Conservation (phyloP, 2,797 vertebrate species). For the Mormyrus proboscirostris region DNA sequence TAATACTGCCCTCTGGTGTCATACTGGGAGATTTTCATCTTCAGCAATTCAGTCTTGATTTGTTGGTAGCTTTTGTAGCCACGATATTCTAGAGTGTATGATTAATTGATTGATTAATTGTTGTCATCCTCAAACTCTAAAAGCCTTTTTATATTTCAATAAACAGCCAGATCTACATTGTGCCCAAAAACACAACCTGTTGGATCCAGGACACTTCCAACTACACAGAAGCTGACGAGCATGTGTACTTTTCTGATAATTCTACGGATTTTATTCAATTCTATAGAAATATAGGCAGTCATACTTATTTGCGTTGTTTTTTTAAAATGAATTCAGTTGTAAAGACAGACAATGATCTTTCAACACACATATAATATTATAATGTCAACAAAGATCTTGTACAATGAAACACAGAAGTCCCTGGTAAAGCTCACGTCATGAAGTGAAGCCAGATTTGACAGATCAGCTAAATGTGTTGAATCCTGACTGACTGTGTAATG, state of each 20-base stretch:
- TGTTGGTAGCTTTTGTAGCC: not conserved
- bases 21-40: not conserved
- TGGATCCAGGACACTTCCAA: not conserved
- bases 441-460: not conserved
- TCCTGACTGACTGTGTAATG: conserved; percentile 51
- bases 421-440: no score
- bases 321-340: not conserved
- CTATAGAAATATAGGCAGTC: not conserved
- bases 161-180: not conserved
- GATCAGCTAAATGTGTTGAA: conserved; percentile 66
- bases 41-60: not conserved
- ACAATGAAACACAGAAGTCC: not conserved
- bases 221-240: not conserved
- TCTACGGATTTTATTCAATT: not conserved
- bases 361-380: not conserved
- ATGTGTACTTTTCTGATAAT: not conserved
- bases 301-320: not conserved
- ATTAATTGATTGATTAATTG: not conserved
- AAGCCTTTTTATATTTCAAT: not conserved
- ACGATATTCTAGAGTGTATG: not conserved
- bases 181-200: not conserved
- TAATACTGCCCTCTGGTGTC: conserved; percentile 10
- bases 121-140: not conserved
- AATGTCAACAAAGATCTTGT: not conserved
- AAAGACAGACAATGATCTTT: not conserved